Base-by-base conservation (phyloP, 2,113 vertebrate genomes). In the Casuarius casuarius region DNA sequence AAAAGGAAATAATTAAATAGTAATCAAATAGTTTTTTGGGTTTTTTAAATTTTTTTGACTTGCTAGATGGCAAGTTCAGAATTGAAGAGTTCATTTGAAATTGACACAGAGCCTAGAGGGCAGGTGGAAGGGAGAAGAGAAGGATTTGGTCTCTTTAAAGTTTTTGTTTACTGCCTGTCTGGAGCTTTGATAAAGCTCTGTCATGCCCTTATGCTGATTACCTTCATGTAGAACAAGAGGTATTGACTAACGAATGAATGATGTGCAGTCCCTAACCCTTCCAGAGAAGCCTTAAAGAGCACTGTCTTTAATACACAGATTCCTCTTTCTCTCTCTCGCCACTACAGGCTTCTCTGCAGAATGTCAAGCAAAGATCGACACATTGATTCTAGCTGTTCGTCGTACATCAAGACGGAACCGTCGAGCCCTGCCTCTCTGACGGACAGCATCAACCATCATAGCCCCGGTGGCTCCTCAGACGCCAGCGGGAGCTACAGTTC, bases 341-440 rank as follows among this genome's bases (percentile, higher is more conserved):
- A 33, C 93, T 97, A 68, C 98, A 99, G 99, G 99, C 99, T 99
- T 98, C 99, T 99, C 98, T 99, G 99, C 99, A 99, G 99, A 99
- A 99, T 99, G 99, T 99, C 99, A 98, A 99, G 98, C 99, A 99
- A 99, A 98, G 99, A 99, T 98, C 99, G 99, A 97, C 99, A 99
- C 99, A 99, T 99, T 98, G 99, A 99, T 98, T 99, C 99, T 89
- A 99, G 98, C 98, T 99, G 99, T 98, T 99, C 99, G 97, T 99
- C 99, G 83, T 99, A 99, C 97, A 99, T 99, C 98, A 99, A 99
- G 99, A 99, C 99, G 97, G 99, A 99, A 98, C 99, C 99, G 90
- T 99, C 99, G 70, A 99, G 99, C 98, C 99, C 99, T 81, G 99
- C 99, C 97, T 99, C 99, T 95, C 98, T 99, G 98, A 99, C 99